Evolutionary conservation across 2,113 vertebrate genomes (phyloP).

Genomic region (Bucco capensis): DNA sequence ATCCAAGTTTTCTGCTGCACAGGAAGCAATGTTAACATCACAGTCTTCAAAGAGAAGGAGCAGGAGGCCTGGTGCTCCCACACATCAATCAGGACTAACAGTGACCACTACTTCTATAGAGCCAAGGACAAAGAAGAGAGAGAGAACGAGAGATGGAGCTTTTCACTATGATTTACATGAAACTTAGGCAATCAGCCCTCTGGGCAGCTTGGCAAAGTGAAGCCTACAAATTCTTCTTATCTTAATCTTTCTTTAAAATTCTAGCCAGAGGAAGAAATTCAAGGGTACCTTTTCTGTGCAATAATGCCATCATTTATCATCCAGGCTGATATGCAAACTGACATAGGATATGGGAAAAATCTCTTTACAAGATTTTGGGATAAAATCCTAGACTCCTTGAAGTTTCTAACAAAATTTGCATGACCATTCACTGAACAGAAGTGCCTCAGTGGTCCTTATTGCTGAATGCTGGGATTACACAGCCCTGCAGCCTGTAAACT

Average conservation of each 20-base stretch:
- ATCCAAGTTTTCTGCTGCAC: no score
- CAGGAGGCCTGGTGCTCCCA: neutral
- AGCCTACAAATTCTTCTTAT: slow-evolving; percentile 6
- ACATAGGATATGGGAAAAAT: neutral
- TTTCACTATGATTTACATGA: slow-evolving; percentile 17
- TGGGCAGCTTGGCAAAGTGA: neutral
- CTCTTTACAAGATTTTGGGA: neutral
- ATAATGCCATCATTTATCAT: neutral
- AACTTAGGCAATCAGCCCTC: neutral
- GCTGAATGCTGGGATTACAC: neutral
- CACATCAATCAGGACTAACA: neutral
- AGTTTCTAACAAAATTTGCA: neutral
- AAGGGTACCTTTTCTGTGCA: neutral
- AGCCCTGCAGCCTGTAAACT: neutral
- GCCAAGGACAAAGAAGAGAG: neutral
- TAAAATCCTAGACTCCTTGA: neutral
- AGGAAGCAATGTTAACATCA: neutral
- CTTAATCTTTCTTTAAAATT: slow-evolving; percentile 34
- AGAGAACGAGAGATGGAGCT: neutral
- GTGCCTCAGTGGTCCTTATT: neutral
- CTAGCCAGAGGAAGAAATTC: slow-evolving; percentile 22
- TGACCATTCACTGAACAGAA: neutral
- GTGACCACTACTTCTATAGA: neutral
- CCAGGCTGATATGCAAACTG: neutral
- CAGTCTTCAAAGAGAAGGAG: neutral